Conservation (phyloP, 2,113 vertebrate species). For the Leptodactylus fuscus region DNA sequence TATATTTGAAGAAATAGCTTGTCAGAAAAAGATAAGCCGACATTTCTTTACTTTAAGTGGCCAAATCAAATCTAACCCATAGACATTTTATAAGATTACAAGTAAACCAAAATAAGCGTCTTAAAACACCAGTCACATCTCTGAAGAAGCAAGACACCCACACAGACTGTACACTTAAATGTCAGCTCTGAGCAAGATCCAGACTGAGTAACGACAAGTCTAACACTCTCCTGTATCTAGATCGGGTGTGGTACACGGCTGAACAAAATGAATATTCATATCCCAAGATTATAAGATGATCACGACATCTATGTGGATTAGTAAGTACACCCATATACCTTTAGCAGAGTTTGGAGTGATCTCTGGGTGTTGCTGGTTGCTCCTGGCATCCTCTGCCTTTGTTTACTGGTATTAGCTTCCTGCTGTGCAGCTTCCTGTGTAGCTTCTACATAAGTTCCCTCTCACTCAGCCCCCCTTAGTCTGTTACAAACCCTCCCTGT, state of each 20-base stretch:
- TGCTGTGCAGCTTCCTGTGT: too few species aligned
- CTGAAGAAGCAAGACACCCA: not conserved
- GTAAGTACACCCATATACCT: too few species aligned
- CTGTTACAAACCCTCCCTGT: too few species aligned
- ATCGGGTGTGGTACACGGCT: not conserved
- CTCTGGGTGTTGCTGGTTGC: too few species aligned
- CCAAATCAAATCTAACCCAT: not conserved
- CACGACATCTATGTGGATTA: too few species aligned
- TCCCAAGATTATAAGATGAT: not conserved
- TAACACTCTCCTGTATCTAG: not conserved
- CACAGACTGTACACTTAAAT: constrained; percentile 7
- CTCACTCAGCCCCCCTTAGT: too few species aligned
- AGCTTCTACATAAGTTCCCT: too few species aligned
- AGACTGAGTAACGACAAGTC: not conserved
- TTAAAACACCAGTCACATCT: constrained; percentile 11
- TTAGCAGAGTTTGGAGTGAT: too few species aligned
- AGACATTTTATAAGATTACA: constrained; percentile 18
- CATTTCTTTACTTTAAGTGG: not conserved
- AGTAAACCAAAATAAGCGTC: not conserved
- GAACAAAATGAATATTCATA: not conserved
- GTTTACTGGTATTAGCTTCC: too few species aligned
- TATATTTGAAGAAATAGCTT: not conserved
- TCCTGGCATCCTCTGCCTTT: too few species aligned
- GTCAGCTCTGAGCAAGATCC: not conserved
- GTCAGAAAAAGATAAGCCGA: not conserved